Percentiles rank a stretch among this genome's conserved stretches.
Evolutionary conservation across 2,113 vertebrate genomes (phyloP).

Genomic region (Benitochromis conjunctus): DNA sequence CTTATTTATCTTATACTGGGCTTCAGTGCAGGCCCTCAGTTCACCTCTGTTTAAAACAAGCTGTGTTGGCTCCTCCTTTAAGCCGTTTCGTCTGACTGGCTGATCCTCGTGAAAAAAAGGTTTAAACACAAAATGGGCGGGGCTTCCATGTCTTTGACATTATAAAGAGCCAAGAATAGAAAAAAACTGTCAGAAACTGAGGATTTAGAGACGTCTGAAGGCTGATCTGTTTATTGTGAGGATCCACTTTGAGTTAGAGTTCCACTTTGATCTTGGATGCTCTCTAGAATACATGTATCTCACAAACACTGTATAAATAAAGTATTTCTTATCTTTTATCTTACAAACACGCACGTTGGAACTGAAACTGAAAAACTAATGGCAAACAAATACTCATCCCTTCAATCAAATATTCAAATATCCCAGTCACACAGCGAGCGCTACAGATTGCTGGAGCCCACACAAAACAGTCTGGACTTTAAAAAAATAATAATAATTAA

Average conservation of each 20-base stretch:
- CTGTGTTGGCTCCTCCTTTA: rapidly evolving
- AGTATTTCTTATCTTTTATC: background rate
- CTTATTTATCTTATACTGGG: background rate
- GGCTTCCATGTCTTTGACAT: background rate
- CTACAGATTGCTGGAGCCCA: background rate
- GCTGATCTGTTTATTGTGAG: background rate
- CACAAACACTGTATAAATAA: background rate
- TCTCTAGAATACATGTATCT: background rate
- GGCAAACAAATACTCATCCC: background rate
- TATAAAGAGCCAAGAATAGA: rapidly evolving
- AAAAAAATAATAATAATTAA: background rate
- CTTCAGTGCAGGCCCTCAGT: background rate
- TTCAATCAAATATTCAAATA: background rate
- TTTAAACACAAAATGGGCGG: background rate
- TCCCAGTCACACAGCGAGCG: background rate
- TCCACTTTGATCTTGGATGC: background rate
- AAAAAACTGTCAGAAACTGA: background rate
- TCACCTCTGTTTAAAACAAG: background rate
- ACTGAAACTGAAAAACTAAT: background rate
- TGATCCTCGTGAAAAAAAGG: background rate
- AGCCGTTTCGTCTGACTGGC: background rate
- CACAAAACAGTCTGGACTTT: background rate
- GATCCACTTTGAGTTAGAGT: background rate
- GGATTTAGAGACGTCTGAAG: background rate
- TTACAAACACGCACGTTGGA: background rate